A percentile compares a stretch with the other conserved stretches of the same genome.
These are phyloP conservation scores for Poecilia picta DNA, from an alignment of 2,797 vertebrate genomes.

Conservation along the genomic window DNA sequence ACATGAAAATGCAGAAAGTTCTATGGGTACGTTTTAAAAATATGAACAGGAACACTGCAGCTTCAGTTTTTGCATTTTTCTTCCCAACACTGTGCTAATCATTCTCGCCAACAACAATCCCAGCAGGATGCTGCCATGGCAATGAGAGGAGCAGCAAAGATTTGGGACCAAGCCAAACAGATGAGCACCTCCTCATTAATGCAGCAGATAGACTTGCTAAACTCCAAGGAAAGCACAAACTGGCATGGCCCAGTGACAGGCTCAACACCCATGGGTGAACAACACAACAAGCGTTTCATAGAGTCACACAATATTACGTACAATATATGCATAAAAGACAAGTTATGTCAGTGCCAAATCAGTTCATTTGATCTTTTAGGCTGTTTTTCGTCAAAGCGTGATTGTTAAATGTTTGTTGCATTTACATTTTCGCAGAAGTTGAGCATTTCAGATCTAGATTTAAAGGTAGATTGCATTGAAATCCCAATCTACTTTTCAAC, in stretches of 20 bases:
- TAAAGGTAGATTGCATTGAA: background rate
- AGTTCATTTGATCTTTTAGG: background rate
- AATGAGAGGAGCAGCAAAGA: conserved; percentile 58
- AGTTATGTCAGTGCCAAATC: background rate
- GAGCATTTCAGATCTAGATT: background rate
- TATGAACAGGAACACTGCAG: background rate
- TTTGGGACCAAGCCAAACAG: conserved; percentile 65
- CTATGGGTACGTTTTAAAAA: background rate
- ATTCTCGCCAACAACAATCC: conserved; percentile 35
- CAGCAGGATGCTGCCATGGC: conserved; percentile 56
- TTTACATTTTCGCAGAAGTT: background rate
- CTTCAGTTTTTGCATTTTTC: conserved; percentile 2
- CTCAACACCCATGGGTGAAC: conserved; percentile 2
- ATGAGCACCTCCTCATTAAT: conserved; percentile 62
- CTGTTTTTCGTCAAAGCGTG: background rate
- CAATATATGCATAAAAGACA: conserved; percentile 9
- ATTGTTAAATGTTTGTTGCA: background rate
- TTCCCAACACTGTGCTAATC: conserved; percentile 34
- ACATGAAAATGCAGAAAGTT: background rate
- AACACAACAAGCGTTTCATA: conserved; percentile 2
- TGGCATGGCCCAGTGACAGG: conserved; percentile 21
- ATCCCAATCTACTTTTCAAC: background rate
- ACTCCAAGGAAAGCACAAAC: conserved; percentile 28
- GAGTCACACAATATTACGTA: background rate
- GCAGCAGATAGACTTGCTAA: conserved; percentile 34